Conservation (phyloP, 2,888 invertebrate genomes). For the Ellobium chinense region DNA sequence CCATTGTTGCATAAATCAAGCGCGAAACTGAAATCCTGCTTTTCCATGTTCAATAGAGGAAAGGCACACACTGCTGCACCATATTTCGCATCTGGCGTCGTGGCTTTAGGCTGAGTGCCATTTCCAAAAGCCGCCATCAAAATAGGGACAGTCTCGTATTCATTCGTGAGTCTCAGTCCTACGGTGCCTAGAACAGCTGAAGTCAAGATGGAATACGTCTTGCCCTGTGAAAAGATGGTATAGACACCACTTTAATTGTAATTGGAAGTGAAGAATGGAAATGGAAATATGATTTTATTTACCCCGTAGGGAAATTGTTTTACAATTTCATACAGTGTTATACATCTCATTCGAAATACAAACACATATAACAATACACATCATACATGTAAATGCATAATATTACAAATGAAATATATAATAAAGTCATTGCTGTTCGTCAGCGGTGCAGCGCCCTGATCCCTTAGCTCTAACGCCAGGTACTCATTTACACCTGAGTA, state of each 20-base stretch:
- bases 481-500: no score
- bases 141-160: background rate
- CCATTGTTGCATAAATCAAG: background rate
- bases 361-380: no score
- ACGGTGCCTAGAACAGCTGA: constrained; percentile 8
- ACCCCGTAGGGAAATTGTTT: no score
- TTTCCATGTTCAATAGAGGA: background rate
- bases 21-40: background rate
- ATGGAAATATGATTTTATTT: no score
- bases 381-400: no score
- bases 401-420: no score
- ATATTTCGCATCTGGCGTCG: background rate
- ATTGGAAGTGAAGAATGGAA: no score
- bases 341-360: no score
- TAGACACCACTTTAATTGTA: background rate
- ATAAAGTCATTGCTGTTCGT: no score
- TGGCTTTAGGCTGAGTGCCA: background rate
- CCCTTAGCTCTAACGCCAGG: no score
- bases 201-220: background rate
- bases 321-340: no score
- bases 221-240: background rate
- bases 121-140: constrained; percentile 7
- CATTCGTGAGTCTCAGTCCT: background rate
- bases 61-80: constrained; percentile 10
- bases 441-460: no score